Evolutionary conservation across 2,113 vertebrate species (phyloP), one percentile per base, ranked within the genome.

Genomic region (Cyprinodon variegatus): DNA sequence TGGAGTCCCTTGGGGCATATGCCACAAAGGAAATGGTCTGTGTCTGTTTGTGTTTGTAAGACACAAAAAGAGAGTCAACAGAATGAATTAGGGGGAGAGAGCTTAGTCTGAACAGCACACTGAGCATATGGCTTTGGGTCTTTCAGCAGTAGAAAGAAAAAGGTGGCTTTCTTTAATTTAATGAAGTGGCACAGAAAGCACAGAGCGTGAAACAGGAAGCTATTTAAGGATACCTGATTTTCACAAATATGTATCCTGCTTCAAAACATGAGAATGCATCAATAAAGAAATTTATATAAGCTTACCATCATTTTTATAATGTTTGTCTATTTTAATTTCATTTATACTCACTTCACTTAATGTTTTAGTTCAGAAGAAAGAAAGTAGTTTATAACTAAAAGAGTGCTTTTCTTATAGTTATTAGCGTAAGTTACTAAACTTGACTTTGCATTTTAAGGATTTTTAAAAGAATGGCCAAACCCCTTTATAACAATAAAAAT

Each of bases 31-130:
- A 64, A 87, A 78, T 76, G 81, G 78, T 71, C 45, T 73, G 74
- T 79, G 80, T 76, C 67, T 77, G 77, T 63, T 68, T 69, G 39
- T 75, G 70, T 82, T 77, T 53, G 64, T 45, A 66, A 82, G 45
- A 79, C 76, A 66, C 45, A 67, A 57, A 57, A 64, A 63, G 40
- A 81, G 53, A 59, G 73, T 38, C 17, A 12, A 68, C 50, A 53
- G 84, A 72, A 76, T 65, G 72, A 82, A 65, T 66, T 48, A 66
- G 12, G n/a, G 74, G 43, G 46, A 70, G 60, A 63, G 70, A 68
- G 77, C 72, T 77, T 3, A 12, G 65, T 60, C 40, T 79, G 41
- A 74, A 29, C 12, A 57, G 60, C 77, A 50, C 38, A 50, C 11
- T 11, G 17, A 70, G 64, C 78, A 76, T 61, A 50, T 46, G 72